Evolutionary conservation across 1,140 invertebrate genomes (phyloP), one percentile per base, ranked within the genome.

Genomic region (Drosophila guanche): DNA sequence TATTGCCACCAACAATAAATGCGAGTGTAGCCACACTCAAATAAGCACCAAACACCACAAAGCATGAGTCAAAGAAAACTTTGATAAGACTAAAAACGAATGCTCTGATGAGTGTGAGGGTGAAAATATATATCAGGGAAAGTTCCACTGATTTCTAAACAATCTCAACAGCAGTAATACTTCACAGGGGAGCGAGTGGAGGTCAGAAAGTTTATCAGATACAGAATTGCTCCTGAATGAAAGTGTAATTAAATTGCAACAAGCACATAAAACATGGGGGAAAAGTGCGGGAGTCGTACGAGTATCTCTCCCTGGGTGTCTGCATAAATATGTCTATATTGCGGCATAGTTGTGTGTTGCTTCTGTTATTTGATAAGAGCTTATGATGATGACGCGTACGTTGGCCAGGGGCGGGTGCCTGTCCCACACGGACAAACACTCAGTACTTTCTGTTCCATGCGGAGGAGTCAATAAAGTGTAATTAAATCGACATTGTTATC

Each of bases 401-500:
- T 75, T 56, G 42, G 50, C 20, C 50, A 4, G 23, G 8, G 53
- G 7, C 25, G 14, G 7, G 20, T 5, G 42, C 5, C 41, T 29
- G 51, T 16, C 41, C 46, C 37, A 37, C 46, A 70, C 51, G 20
- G 4, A 10, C 7, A 22, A 52, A 29, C 6, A 29, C 27, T 6
- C 29, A 33, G 0, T 3, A n/a, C 29, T 52, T 48, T 53, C 57
- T 68, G 54, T n/a, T 68, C 40, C 56, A 43, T 59, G 63, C 40
- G 42, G 59, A 45, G 68, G 57, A 75, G 65, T 86, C 83, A 83
- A 88, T 86, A 86, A 88, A 88, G 83, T 81, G 81, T 86, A 86
- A 86, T 86, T 86, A 86, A 86, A 86, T 83, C 78, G 83, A 78
- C 83, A 81, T 81, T 86, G 74, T 88, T 88, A 86, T 86, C 81